Evolutionary conservation across 2,113 vertebrate genomes (phyloP).

Genomic region (Entelurus aequoreus): DNA sequence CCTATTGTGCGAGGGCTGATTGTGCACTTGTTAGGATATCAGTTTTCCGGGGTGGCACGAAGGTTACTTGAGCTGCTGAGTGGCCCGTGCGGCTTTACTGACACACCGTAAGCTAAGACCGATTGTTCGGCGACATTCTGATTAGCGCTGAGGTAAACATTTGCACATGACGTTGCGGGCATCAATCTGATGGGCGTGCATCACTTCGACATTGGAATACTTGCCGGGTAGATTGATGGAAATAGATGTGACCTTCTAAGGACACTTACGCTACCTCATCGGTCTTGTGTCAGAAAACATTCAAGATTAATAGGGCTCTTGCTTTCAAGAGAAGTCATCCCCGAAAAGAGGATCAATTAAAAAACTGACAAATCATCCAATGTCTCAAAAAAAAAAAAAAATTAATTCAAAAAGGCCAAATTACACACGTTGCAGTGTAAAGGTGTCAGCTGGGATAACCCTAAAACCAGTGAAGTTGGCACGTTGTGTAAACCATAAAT

Average conservation of each 20-base stretch:
- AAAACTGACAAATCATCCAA: not conserved
- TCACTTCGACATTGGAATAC: not conserved
- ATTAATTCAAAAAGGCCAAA: too few relatives aligned
- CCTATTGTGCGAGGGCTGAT: constrained; percentile 58
- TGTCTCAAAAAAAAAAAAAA: not conserved
- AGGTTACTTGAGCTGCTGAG: constrained; percentile 53
- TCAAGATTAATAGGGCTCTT: not conserved
- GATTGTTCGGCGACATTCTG: constrained; percentile 33
- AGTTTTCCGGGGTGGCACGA: constrained; percentile 41
- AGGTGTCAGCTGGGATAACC: too few relatives aligned
- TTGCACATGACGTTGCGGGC: constrained; percentile 15
- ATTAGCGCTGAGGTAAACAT: constrained; percentile 35
- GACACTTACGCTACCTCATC: not conserved
- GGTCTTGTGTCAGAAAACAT: not conserved
- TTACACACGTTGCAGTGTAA: too few relatives aligned
- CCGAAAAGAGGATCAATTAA: not conserved
- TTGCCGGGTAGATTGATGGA: not conserved
- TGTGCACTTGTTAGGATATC: constrained; percentile 55
- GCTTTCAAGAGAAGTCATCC: not conserved
- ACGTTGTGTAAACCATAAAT: too few relatives aligned
- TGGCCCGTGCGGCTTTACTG: constrained; percentile 35
- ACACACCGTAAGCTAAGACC: constrained; percentile 34
- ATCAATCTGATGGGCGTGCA: not conserved
- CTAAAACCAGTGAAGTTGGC: too few relatives aligned
- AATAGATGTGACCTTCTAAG: not conserved